Evolutionary conservation across 2,113 vertebrate species (phyloP), one percentile per base, ranked within the genome.

Genomic region (Pachypanchax playfairii): DNA sequence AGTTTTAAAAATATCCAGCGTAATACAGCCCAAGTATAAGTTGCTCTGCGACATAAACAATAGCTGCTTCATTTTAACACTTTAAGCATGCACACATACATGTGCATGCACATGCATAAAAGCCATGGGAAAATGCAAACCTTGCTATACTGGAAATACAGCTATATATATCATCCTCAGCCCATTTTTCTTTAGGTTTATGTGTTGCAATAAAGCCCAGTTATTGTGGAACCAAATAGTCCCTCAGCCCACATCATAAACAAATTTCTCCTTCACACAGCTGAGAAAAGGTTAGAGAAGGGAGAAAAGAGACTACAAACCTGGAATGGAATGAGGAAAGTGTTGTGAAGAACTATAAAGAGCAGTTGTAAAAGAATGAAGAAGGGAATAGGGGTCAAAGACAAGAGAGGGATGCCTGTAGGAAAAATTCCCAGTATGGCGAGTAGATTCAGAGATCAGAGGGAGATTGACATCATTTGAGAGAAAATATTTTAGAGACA

Each of bases 211-310:
- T 82, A 80, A 80, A 82, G 71, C 72, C 68, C 39, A 46, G 69
- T 79, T 84, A 81, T 71, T 67, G 62, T 79, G 75, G 69, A 83
- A 72, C 59, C 52, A 80, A 74, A 85, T 50, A 69, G 70, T 70
- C 73, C 64, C 73, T 38, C 21, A 68, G 66, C 76, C 65, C 25
- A 70, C 67, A 65, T 77, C 67, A 64, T 73, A 80, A 79, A 82
- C 69, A 69, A 60, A 57, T 85, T 79, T 74, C 59, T 77, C 68
- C 81, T 79, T 73, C 73, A 73, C 70, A 61, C 55, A 54, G 36
- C 48, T 69, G 65, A 66, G 47, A 13, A 51, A 47, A 43, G 62
- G 57, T 28, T 10, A 61, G 60, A 29, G 70, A 41, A 39, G 57
- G 33, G 51, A 6, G 41, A 58, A 38, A 29, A 12, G 41, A 53